Percentiles rank a stretch among this genome's conserved stretches.
Evolutionary conservation across 2,888 invertebrate genomes (phyloP).

Genomic region (Oconnorella tubifera): DNA sequence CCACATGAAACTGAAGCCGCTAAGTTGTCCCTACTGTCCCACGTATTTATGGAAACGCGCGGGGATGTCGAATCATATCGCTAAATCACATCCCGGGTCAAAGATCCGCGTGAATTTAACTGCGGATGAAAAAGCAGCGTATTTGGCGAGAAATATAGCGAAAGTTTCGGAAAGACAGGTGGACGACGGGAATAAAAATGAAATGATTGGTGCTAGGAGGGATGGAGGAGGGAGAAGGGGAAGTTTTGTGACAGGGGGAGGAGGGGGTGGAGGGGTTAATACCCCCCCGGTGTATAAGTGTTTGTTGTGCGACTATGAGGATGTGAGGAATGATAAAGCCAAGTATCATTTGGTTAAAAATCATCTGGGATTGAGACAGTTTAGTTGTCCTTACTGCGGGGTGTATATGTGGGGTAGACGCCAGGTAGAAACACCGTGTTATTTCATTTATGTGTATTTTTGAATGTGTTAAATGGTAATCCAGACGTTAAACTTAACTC

Average conservation of each 20-base stretch:
- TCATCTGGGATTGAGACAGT: conserved; percentile 27
- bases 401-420: conserved; percentile 27
- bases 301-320: conserved; percentile 22
- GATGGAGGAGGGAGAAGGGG: background rate
- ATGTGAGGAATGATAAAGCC: conserved; percentile 23
- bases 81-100: conserved; percentile 22
- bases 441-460: too few relatives aligned
- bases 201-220: background rate
- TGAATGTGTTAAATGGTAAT: too few relatives aligned
- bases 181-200: background rate
- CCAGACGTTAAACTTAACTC: too few relatives aligned
- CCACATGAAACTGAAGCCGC: conserved; percentile 26
- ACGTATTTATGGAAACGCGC: conserved; percentile 20
- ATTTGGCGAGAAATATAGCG: conserved; percentile 22
- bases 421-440: too few relatives aligned
- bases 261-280: too few relatives aligned
- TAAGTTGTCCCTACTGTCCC: conserved; percentile 27
- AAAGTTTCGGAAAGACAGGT: conserved; percentile 6
- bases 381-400: conserved; percentile 27
- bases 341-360: conserved; percentile 27
- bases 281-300: conserved; percentile 20
- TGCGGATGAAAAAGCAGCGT: conserved; percentile 22
- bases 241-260: background rate
- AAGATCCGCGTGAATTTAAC: conserved; percentile 19
- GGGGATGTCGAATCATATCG: conserved; percentile 20